Evolutionary conservation across 2,888 invertebrate genomes (phyloP), one percentile per base, ranked within the genome.

Genomic region (Strigamia crassipes): DNA sequence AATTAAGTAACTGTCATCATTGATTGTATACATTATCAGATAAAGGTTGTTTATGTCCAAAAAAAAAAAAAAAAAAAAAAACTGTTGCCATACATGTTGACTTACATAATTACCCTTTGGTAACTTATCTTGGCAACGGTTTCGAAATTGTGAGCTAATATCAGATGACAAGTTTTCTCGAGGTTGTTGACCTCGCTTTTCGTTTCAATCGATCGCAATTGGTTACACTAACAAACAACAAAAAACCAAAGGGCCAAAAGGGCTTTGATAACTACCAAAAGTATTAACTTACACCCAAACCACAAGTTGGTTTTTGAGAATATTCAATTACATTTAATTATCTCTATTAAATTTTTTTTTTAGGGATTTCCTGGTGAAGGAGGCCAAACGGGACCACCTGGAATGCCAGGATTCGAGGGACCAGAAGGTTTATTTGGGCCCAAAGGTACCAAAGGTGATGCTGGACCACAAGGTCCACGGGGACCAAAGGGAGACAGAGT

Each of bases 381-480:
- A 80, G 96, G 96, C 10, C 91, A 91, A 0, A 86, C 86, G 61
- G 89, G 89, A 46, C 85, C 85, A 21, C 92, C 91, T 87, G 96
- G 96, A 83, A 90, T 92, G 84, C 91, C 91, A 61, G 96, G 96
- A 73, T 95, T 93, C 87, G 92, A 93, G 34, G 96, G 96, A 31
- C 90, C 91, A 27, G 95, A 95, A 89, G 96, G 96, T 66, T 91
- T 93, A n/a, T 90, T 93, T 84, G 96, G 96, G 15, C 91, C 94
- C 0, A 96, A 96, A 88, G 96, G 96, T 78, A 92, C 93, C 84
- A 96, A 96, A 88, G 97, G 96, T 83, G 94, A 94, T 86, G 90
- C 93, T 66, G 96, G 96, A 21, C 92, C 93, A 42, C 90, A 92
- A 85, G 96, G 96, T 81, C 92, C 93, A 8, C 90, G 93, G 82